Conservation (phyloP, 2,797 vertebrate genomes). For the Leptodactylus fallax region DNA sequence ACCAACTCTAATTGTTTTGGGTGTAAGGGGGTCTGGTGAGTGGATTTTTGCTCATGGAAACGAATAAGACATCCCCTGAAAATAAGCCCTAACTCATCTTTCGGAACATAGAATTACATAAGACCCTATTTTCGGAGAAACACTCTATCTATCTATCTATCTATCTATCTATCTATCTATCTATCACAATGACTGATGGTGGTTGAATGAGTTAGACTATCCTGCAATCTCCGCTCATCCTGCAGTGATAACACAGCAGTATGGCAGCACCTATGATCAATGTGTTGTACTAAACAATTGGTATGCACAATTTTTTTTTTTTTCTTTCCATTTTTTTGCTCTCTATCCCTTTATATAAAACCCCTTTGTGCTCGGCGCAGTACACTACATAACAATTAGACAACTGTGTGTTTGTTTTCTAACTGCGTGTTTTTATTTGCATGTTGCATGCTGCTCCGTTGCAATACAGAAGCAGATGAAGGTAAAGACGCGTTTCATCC, state of each 20-base stretch:
- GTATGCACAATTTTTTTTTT: not conserved
- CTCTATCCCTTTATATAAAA: not conserved
- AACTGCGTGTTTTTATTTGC: slow-evolving; percentile 89
- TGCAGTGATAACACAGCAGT: not conserved
- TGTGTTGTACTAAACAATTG: not conserved
- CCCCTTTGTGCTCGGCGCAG: not conserved
- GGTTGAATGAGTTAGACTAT: not conserved
- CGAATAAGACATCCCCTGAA: too few species aligned
- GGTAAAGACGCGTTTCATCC: slow-evolving; percentile 82
- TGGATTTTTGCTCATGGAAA: too few species aligned
- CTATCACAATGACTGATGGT: not conserved
- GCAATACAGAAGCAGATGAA: slow-evolving; percentile 92
- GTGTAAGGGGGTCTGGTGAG: too few species aligned
- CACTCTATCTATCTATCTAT: too few species aligned
- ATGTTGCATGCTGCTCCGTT: slow-evolving; percentile 95
- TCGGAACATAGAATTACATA: too few species aligned
- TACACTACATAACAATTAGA: slow-evolving; percentile 14
- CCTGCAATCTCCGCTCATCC: not conserved
- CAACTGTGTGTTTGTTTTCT: slow-evolving; percentile 71
- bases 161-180: too few species aligned
- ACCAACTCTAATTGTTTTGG: too few species aligned
- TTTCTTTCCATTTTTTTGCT: slow-evolving; percentile 16
- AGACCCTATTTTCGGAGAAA: too few species aligned
- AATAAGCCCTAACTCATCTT: too few species aligned
- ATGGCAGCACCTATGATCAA: slow-evolving; percentile 41